A percentile compares a stretch with the other conserved stretches of the same genome.
Conservation (phyloP, 2,113 vertebrate species). For the Malurus elegans region DNA sequence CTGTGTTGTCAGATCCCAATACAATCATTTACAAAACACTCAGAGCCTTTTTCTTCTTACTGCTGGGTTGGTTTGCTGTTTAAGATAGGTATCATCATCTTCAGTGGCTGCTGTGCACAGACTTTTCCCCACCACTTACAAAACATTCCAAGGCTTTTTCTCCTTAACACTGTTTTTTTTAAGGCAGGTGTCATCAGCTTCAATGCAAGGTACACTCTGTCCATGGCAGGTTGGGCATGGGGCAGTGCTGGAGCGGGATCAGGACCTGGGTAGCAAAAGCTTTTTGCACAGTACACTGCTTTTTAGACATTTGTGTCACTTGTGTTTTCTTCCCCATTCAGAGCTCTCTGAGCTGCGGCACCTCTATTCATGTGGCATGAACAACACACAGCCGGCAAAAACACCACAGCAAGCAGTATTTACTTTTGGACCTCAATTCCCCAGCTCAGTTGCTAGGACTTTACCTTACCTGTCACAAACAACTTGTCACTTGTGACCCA, state of each 20-base stretch:
- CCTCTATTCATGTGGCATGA: neutral
- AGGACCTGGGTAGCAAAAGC: neutral
- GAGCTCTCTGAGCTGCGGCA: neutral
- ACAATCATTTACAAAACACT: neutral
- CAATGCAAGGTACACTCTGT: rapidly evolving
- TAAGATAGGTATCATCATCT: neutral
- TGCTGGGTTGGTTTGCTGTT: neutral
- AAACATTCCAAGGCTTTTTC: neutral
- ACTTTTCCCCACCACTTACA: neutral
- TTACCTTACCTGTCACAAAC: neutral
- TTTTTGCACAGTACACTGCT: neutral
- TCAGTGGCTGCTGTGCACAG: neutral
- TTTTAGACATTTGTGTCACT: neutral
- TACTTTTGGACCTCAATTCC: neutral
- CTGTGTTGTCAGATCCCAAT: neutral
- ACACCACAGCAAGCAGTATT: neutral
- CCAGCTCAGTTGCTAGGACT: neutral
- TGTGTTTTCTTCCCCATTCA: neutral
- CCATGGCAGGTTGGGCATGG: neutral
- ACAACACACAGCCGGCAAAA: neutral
- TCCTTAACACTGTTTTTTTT: neutral
- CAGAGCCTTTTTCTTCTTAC: neutral
- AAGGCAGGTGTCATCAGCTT: neutral
- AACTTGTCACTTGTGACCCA: neutral
- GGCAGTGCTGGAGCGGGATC: neutral